These are phyloP conservation scores for Drosophila bipectinata DNA, from an alignment of 1,140 invertebrate species.

Conservation along the genomic window DNA sequence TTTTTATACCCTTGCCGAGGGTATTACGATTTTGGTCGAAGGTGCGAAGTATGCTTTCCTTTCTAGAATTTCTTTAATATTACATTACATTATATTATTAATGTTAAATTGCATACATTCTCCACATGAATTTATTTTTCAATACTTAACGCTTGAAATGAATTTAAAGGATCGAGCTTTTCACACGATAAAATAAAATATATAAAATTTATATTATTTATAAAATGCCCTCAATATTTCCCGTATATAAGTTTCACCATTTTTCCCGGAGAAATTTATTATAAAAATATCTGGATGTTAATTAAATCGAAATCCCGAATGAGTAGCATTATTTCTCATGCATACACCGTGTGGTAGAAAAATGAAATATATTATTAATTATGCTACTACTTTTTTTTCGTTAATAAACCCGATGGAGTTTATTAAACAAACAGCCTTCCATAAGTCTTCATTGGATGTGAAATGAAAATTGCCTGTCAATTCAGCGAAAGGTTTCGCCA, in stretches of 20 bases:
- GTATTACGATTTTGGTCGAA: background rate
- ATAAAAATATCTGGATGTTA: constrained; percentile 68
- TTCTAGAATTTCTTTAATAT: background rate
- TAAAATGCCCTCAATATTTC: constrained; percentile 3
- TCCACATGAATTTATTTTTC: no score
- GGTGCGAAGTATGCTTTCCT: background rate
- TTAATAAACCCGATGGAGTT: constrained; percentile 68
- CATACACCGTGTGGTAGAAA: constrained; percentile 11
- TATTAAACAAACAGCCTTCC: constrained; percentile 62
- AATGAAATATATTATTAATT: constrained; percentile 73
- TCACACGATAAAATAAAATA: no score
- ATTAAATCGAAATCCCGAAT: constrained; percentile 71
- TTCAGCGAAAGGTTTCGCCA: constrained; percentile 39
- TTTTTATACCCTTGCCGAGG: background rate
- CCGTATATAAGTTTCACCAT: constrained; percentile 16
- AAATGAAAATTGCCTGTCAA: constrained; percentile 43
- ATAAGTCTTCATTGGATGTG: constrained; percentile 3
- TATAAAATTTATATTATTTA: no score
- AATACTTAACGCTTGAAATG: constrained; percentile 11
- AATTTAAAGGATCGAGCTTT: background rate
- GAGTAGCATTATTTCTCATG: constrained; percentile 29
- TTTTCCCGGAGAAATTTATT: constrained; percentile 33
- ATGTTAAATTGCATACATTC: no score
- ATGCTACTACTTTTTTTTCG: constrained; percentile 51
- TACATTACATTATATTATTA: no score